These are phyloP conservation scores for Calvadosia cruxmelitensis DNA, from an alignment of 30 jellyfish, hydroid and myxozoan genomes.

Conservation along the genomic window DNA sequence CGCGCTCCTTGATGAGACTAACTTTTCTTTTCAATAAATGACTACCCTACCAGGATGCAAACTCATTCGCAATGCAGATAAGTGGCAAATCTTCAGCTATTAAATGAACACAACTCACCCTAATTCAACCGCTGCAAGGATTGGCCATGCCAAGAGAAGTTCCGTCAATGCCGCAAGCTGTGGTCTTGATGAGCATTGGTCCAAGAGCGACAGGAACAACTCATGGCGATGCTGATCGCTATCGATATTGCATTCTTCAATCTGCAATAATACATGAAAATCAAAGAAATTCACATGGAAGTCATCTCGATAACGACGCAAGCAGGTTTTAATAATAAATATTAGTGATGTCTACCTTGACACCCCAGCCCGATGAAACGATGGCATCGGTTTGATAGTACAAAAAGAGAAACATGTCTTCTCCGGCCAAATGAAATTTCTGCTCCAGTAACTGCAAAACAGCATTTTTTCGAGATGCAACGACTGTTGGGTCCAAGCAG, in stretches of 20 bases:
- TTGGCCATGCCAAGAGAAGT: constrained; percentile 74
- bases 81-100: no score
- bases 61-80: no score
- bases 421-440: constrained; percentile 52
- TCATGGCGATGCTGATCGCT: constrained; percentile 35
- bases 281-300: neutral
- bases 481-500: constrained; percentile 50
- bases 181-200: constrained; percentile 11
- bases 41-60: no score
- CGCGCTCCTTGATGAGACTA: no score
- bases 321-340: no score
- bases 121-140: constrained; percentile 29
- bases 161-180: constrained; percentile 44
- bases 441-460: constrained; percentile 42
- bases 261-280: constrained; percentile 12
- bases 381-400: constrained; percentile 71
- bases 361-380: constrained; percentile 39
- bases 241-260: constrained; percentile 38
- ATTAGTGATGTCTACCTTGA: no score
- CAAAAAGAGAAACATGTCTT: constrained; percentile 49
- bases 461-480: constrained; percentile 41
- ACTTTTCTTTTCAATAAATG: no score
- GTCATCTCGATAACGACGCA: neutral
- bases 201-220: constrained; percentile 25
- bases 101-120: no score